Base-by-base conservation (phyloP, 2,888 invertebrate genomes). In the Seira ritae region DNA sequence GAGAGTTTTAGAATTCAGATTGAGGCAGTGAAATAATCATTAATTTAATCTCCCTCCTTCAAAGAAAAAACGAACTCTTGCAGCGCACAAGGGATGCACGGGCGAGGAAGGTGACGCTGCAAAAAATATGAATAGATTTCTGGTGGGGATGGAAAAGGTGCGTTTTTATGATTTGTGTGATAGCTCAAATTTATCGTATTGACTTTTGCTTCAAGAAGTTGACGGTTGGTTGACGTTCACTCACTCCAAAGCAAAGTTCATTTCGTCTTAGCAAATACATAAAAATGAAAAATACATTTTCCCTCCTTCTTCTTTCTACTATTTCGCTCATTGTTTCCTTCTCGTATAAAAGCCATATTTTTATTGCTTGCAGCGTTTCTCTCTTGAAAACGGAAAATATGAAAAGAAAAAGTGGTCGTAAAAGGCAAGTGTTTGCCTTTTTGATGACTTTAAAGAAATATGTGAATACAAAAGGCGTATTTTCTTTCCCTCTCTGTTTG, bases 11-110 rank as follows among this genome's bases (percentile, higher is more conserved):
- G n/a, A n/a, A n/a, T n/a, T n/a, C n/a, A n/a, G n/a, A n/a, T n/a
- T n/a, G n/a, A n/a, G 19, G 42, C 22, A 6, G 22, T 66, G 42
- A 22, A 12, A 66, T 66, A 70, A 71, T 78, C 71, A 20, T 78
- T 71, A 37, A 68, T 69, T 77, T 77, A 68, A 75, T 74, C 74
- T 74, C 65, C 62, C 17, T 20, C 10, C 62, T 3, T 2, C n/a
- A 46, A 66, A 65, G 66, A 46, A 72, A 66, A 1, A 22, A 74
- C 19, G 22, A 66, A 74, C 1, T 50, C 50, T 50, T 50, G 50
- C 60, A 72, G 66, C 66, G 55, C 55, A 60, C 19, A 73, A 73
- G 42, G 62, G 37, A 55, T 73, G 73, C 23, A n/a, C n/a, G n/a
- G n/a, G n/a, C n/a, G n/a, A n/a, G n/a, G n/a, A n/a, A n/a, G n/a